A percentile compares a stretch with the other conserved stretches of the same genome.
Evolutionary conservation across 2,797 vertebrate genomes (phyloP).

Genomic region (Parotocinclus haroldoi): DNA sequence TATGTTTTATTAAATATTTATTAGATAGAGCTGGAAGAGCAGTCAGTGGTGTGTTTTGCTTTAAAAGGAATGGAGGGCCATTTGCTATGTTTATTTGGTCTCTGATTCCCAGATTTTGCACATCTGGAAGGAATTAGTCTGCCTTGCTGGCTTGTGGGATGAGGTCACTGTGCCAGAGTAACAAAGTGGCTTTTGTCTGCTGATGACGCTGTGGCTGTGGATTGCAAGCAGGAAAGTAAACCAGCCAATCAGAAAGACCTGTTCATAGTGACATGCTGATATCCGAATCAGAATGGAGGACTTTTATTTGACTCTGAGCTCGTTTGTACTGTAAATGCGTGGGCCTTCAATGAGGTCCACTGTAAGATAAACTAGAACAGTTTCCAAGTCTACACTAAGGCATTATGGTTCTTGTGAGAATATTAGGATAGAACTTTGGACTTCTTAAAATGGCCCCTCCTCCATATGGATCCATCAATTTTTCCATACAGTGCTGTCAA

Average conservation of each 20-base stretch:
- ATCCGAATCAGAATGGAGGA: neutral
- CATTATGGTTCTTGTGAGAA: neutral
- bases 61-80: constrained; percentile 26
- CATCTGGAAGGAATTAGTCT: constrained; percentile 58
- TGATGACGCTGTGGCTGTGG: constrained; percentile 41
- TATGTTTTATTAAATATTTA: constrained; percentile 15
- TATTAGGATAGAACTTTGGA: neutral
- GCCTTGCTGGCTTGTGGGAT: constrained; percentile 46
- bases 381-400: neutral
- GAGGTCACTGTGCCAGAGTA: constrained; percentile 52
- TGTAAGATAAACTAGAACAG: neutral
- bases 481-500: neutral
- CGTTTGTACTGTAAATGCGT: constrained; percentile 2
- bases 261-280: neutral
- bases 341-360: neutral
- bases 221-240: constrained; percentile 30
- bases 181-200: constrained; percentile 58
- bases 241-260: neutral
- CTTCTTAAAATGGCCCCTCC: no score
- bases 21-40: constrained; percentile 2
- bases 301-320: constrained; percentile 1
- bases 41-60: constrained; percentile 32
- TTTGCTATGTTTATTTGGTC: constrained; percentile 43
- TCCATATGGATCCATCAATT: neutral
- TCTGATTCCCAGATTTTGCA: constrained; percentile 44